Base-by-base conservation (phyloP, 2,888 invertebrate species). In the Macrophya alboannulata region DNA sequence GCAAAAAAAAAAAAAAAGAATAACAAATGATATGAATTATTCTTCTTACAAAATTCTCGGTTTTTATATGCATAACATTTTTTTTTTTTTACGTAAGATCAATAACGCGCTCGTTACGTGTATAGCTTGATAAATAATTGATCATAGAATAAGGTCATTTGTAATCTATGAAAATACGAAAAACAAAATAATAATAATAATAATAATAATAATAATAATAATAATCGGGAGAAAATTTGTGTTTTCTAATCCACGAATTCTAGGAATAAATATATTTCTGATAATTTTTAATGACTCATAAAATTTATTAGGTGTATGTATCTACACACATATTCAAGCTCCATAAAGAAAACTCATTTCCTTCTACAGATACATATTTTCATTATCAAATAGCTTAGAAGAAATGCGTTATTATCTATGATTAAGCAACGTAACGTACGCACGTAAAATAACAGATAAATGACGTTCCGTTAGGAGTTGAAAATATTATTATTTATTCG, bases 111-210 rank as follows among this genome's bases (percentile, higher is more conserved):
- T 55, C 55, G 55, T n/a, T 55, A 31, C n/a, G n/a, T n/a, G n/a
- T n/a, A 6, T n/a, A 55, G 55, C 6, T 55, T n/a, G 17, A 55
- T 55, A n/a, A 55, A n/a, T n/a, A 1, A 1, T 55, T 55, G n/a
- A n/a, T 55, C n/a, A 55, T 55, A 55, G n/a, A n/a, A 55, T n/a
- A 8, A 55, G 55, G 55, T 55, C n/a, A 55, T 55, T 55, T 55
- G n/a, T n/a, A 55, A 55, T 55, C 8, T 6, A 55, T 55, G 8
- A n/a, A 55, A 55, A 55, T 55, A 55, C 55, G n/a, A 55, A 4
- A 6, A n/a, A 4, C 17, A 55, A 55, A 8, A 55, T 55, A n/a
- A n/a, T 8, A 55, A 55, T n/a, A 9, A 9, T 43, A 43, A 31
- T 31, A n/a, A n/a, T n/a, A n/a, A n/a, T n/a, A 3, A 6, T 43